Evolutionary conservation across 2,888 invertebrate genomes (phyloP).

Genomic region (Mantis religiosa): DNA sequence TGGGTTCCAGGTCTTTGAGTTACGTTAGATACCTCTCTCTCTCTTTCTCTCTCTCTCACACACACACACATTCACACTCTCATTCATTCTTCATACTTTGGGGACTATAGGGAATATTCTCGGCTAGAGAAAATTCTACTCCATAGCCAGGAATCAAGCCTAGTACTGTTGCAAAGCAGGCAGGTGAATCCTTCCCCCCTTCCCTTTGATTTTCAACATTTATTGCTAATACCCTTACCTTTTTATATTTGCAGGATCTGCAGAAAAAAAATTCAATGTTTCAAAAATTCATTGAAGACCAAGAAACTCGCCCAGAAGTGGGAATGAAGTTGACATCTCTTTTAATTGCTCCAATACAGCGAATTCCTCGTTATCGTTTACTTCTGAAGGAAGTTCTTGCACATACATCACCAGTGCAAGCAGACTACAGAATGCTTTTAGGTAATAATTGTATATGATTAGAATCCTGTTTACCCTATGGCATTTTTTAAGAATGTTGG

Average conservation of each 20-base stretch:
- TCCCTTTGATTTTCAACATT: background rate
- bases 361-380: slow-evolving; percentile 71
- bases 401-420: slow-evolving; percentile 54
- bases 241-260: slow-evolving; percentile 43
- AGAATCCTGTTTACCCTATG: no score
- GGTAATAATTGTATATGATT: slow-evolving; percentile 40
- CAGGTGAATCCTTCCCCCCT: no score
- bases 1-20: no score
- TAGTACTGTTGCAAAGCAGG: no score
- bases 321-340: slow-evolving; percentile 65
- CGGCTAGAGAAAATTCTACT: no score
- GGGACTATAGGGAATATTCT: no score
- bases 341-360: slow-evolving; percentile 72
- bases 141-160: no score
- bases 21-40: no score
- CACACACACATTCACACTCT: no score
- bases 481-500: no score
- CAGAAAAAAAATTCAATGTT: slow-evolving; percentile 51
- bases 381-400: slow-evolving; percentile 64
- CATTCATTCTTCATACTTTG: no score
- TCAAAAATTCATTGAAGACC: slow-evolving; percentile 52
- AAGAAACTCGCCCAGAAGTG: slow-evolving; percentile 68
- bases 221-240: background rate
- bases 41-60: no score
- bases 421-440: slow-evolving; percentile 52